Conservation (phyloP, 2,888 invertebrate species). For the Eilema sororculum region DNA sequence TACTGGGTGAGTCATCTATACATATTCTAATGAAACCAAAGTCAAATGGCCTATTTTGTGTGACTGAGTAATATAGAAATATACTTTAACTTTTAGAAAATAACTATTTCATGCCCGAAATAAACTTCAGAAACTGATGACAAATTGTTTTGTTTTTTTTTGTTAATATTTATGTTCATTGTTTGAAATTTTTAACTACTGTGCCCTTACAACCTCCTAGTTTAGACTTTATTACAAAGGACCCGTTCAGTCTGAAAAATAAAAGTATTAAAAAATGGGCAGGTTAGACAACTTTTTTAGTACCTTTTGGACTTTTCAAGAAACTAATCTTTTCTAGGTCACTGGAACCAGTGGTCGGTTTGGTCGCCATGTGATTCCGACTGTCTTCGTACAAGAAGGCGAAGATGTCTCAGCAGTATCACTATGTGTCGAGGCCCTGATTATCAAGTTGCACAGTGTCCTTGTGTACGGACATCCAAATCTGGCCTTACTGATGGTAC, state of each 20-base stretch:
- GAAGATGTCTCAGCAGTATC: constrained; percentile 88
- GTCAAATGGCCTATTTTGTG: neutral
- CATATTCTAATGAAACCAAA: neutral
- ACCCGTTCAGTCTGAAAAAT: too few species aligned
- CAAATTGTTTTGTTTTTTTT: neutral
- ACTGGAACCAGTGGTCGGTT: constrained; percentile 95
- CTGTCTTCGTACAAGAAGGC: constrained; percentile 94
- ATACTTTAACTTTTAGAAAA: neutral
- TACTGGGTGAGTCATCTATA: constrained; percentile 63
- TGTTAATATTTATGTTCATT: too few species aligned
- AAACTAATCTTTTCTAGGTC: constrained; percentile 75
- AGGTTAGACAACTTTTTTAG: too few species aligned
- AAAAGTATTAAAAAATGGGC: too few species aligned
- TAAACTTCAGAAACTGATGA: neutral
- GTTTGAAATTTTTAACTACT: too few species aligned
- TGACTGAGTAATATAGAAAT: neutral
- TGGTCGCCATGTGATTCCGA: constrained; percentile 97
- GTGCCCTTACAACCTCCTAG: too few species aligned
- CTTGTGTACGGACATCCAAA: constrained; percentile 80
- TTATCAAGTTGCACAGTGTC: constrained; percentile 78
- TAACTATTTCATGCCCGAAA: neutral
- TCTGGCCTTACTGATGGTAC: constrained; percentile 75
- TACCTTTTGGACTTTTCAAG: too few species aligned
- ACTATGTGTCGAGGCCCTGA: constrained; percentile 76
- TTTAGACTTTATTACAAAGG: too few species aligned